A percentile compares a stretch with the other conserved stretches of the same genome.
Evolutionary conservation across 2,113 vertebrate genomes (phyloP).

Genomic region (Saccopteryx bilineata): DNA sequence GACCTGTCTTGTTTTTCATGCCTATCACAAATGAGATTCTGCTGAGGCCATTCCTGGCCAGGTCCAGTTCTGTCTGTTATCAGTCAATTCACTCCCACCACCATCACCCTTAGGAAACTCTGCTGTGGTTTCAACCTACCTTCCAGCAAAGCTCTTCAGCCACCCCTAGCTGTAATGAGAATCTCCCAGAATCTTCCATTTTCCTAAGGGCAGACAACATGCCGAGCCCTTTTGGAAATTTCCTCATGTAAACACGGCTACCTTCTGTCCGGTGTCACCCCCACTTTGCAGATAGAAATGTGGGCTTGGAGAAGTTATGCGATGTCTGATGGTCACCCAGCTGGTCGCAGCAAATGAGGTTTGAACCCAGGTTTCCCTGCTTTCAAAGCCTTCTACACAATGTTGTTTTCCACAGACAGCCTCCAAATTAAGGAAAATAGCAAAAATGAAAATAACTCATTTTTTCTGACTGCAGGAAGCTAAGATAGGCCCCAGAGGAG

Average conservation of each 20-base stretch:
- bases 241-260: background rate
- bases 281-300: background rate
- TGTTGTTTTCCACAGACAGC: rapidly evolving
- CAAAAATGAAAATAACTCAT: background rate
- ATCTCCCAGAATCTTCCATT: background rate
- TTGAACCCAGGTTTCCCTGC: background rate
- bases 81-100: rapidly evolving
- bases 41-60: no score
- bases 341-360: background rate
- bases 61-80: background rate
- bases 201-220: rapidly evolving
- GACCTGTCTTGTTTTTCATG: background rate
- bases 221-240: background rate
- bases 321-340: rapidly evolving
- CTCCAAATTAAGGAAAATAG: background rate
- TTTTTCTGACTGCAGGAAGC: background rate
- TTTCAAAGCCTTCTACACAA: background rate
- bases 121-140: rapidly evolving
- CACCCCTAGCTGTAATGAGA: no score
- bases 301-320: background rate
- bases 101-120: background rate
- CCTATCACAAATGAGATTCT: background rate
- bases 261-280: rapidly evolving
- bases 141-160: background rate
- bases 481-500: background rate